These are phyloP conservation scores for Silurus lanzhouensis DNA, from an alignment of 2,797 vertebrate species.

Conservation along the genomic window DNA sequence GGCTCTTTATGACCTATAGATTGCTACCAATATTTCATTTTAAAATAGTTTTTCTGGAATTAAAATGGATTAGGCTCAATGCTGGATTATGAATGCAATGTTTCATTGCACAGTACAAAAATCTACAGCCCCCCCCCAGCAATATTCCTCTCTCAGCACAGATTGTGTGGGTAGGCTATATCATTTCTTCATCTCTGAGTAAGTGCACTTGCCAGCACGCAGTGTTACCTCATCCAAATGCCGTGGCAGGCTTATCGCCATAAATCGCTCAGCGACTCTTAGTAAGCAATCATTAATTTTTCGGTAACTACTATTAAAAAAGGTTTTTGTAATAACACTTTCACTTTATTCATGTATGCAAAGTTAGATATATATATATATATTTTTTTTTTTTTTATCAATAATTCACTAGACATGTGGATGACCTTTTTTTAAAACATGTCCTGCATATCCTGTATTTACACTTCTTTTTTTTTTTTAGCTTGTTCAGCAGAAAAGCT, in stretches of 20 bases:
- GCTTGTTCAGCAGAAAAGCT: slow-evolving; percentile 24
- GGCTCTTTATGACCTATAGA: neutral
- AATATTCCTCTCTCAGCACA: slow-evolving; percentile 46
- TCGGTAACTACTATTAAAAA: neutral
- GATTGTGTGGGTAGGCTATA: slow-evolving; percentile 58
- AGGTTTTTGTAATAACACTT: neutral
- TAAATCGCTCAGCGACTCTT: slow-evolving; percentile 35
- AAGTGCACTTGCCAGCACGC: slow-evolving; percentile 43
- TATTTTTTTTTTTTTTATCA: neutral
- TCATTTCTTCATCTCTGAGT: slow-evolving; percentile 54
- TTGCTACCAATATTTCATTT: no score
- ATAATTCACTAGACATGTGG: slow-evolving; percentile 9
- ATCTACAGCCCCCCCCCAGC: slow-evolving; percentile 37
- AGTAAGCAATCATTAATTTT: slow-evolving; percentile 31
- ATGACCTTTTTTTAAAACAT: slow-evolving; percentile 15
- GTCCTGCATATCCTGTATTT: neutral
- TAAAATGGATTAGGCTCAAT: slow-evolving; percentile 15
- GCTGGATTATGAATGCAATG: slow-evolving; percentile 25
- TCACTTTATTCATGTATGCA: neutral
- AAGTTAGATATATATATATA: neutral
- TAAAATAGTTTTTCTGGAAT: neutral
- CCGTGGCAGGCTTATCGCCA: slow-evolving; percentile 44
- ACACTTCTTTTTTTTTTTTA: neutral
- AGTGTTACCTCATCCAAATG: slow-evolving; percentile 51
- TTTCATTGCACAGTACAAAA: slow-evolving; percentile 36